phyloP scores from a whole-genome alignment of 2,113 vertebrate species.

The Crotalus tigris region DNA sequence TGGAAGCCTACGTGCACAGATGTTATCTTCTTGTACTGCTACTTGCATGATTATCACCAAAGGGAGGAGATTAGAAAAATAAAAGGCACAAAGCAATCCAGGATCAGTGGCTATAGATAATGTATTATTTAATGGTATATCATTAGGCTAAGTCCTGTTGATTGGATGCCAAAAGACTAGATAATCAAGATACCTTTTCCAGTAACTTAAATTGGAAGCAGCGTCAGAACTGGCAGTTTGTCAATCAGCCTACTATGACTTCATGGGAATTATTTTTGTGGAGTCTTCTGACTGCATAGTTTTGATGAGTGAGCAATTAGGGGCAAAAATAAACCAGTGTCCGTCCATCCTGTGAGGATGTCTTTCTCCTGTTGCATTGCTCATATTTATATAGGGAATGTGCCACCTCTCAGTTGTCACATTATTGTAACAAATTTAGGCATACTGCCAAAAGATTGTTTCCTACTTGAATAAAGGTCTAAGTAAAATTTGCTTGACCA shows the following conservation, averaged over 20 bases:
- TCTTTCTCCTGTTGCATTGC: not conserved
- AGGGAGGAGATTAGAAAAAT: not conserved
- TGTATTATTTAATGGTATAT: not conserved
- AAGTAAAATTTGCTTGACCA: slow-evolving; percentile 42
- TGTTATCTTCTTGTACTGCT: not conserved
- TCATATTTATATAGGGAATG: slow-evolving; percentile 2
- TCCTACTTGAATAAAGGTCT: slow-evolving; percentile 55
- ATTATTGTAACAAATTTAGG: not conserved
- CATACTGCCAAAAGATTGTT: slow-evolving; percentile 56
- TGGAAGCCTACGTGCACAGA: not conserved
- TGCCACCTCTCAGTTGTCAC: slow-evolving; percentile 24
- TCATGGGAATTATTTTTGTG: not conserved
- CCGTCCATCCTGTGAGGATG: not conserved
- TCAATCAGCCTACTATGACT: not conserved
- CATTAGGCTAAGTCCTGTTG: not conserved
- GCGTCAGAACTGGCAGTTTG: not conserved
- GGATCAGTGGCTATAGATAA: not conserved
- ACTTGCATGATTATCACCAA: not conserved
- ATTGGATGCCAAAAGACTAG: not conserved
- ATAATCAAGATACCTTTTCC: not conserved
- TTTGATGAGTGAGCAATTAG: slow-evolving; percentile 4
- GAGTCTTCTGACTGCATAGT: not conserved
- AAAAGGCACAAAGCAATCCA: not conserved
- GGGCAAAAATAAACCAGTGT: not conserved
- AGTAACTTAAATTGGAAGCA: not conserved